Evolutionary conservation across 2,797 vertebrate species (phyloP).

Genomic region (Sternotherus odoratus): DNA sequence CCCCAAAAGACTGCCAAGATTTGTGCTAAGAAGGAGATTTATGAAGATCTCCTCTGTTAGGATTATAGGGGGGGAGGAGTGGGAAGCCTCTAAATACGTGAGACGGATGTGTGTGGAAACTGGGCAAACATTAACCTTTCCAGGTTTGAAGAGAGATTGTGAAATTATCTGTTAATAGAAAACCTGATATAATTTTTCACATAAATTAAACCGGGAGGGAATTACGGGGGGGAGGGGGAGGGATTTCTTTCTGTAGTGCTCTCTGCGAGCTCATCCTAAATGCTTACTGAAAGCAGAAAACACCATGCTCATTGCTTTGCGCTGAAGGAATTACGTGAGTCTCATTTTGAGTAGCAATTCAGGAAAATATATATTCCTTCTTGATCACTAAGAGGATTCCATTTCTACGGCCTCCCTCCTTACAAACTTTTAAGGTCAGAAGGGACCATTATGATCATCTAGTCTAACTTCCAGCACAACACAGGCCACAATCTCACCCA

Average conservation of each 20-base stretch:
- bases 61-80: too few species aligned
- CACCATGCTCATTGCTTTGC: fast-evolving
- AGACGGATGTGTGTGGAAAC: slow-evolving; percentile 67
- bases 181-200: neutral
- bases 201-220: neutral
- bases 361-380: fast-evolving
- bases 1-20: slow-evolving; percentile 52
- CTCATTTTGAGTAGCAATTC: neutral
- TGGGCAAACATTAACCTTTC: slow-evolving; percentile 69
- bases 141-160: slow-evolving; percentile 20
- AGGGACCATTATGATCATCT: too few species aligned
- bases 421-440: too few species aligned
- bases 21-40: slow-evolving; percentile 70
- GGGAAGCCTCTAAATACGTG: slow-evolving; percentile 44
- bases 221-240: neutral
- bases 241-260: neutral
- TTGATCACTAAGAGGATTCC: neutral
- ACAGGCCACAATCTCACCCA: too few species aligned
- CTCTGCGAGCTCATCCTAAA: slow-evolving; percentile 9
- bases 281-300: slow-evolving; percentile 28
- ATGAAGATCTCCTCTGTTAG: slow-evolving; percentile 73
- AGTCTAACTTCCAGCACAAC: too few species aligned
- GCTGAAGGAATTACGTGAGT: fast-evolving
- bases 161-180: slow-evolving; percentile 49
- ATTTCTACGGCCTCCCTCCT: neutral